Conservation (phyloP, 2,888 invertebrate species). For the Leistus spinibarbis region DNA sequence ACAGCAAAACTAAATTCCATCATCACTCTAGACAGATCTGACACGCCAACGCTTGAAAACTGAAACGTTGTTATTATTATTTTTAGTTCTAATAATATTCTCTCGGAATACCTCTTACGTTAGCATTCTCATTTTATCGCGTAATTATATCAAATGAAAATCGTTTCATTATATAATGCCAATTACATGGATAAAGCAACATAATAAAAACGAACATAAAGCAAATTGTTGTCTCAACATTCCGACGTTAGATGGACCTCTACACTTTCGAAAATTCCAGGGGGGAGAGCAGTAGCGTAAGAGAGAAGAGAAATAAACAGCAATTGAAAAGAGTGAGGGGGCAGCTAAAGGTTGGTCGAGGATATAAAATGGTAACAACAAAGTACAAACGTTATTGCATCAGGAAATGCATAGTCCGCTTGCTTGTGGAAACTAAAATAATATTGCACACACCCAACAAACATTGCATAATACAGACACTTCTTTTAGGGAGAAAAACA, state of each 20-base stretch:
- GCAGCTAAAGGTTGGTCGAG: constrained; percentile 9
- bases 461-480: background rate
- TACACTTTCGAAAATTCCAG: constrained; percentile 10
- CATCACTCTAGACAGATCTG: background rate
- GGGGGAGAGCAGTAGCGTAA: constrained; percentile 14
- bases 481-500: background rate
- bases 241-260: background rate
- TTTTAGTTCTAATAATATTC: background rate
- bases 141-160: background rate
- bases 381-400: constrained; percentile 53
- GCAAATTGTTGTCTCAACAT: background rate
- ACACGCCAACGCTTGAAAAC: background rate
- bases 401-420: constrained; percentile 52
- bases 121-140: background rate
- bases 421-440: constrained; percentile 38
- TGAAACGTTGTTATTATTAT: background rate
- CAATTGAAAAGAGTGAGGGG: constrained; percentile 20
- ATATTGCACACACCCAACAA: constrained; percentile 13
- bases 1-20: background rate
- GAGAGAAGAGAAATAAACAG: constrained; percentile 21
- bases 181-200: no score
- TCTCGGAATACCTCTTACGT: background rate
- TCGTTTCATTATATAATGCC: no score
- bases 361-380: background rate
- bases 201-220: no score